These are phyloP conservation scores for Siniperca undulata DNA, from an alignment of 2,797 vertebrate genomes.

Conservation along the genomic window DNA sequence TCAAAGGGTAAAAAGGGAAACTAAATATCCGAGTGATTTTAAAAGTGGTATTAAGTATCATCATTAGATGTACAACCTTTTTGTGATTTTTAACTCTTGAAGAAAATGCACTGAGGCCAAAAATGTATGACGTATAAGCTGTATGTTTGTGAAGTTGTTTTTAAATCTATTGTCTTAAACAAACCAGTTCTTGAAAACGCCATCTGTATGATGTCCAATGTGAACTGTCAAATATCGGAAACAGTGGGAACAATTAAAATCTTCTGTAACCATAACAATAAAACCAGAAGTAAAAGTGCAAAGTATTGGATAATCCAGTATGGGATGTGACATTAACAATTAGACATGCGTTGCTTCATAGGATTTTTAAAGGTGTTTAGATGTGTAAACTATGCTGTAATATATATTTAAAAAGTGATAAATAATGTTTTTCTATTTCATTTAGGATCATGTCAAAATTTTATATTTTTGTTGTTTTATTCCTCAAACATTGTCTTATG, in stretches of 20 bases:
- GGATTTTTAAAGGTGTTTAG: slow-evolving; percentile 26
- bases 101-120: slow-evolving; percentile 22
- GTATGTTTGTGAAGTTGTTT: slow-evolving; percentile 25
- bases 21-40: slow-evolving; percentile 1
- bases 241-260: not conserved
- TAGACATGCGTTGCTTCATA: not conserved
- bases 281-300: not conserved
- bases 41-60: slow-evolving; percentile 15
- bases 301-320: slow-evolving; percentile 16
- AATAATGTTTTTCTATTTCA: slow-evolving; percentile 56
- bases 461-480: slow-evolving; percentile 7
- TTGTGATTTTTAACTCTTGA: slow-evolving; percentile 19
- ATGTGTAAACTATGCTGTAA: slow-evolving; percentile 36
- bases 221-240: slow-evolving; percentile 16
- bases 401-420: slow-evolving; percentile 34
- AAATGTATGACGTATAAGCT: not conserved
- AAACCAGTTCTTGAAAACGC: not conserved
- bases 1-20: slow-evolving; percentile 21
- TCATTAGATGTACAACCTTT: slow-evolving; percentile 10
- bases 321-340: not conserved
- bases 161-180: slow-evolving; percentile 5
- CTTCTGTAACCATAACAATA: not conserved
- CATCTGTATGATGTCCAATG: not conserved
- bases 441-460: slow-evolving; percentile 27
- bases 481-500: not conserved